phyloP scores from a whole-genome alignment of 1,140 invertebrate species.

The Penaeus chinensis region DNA sequence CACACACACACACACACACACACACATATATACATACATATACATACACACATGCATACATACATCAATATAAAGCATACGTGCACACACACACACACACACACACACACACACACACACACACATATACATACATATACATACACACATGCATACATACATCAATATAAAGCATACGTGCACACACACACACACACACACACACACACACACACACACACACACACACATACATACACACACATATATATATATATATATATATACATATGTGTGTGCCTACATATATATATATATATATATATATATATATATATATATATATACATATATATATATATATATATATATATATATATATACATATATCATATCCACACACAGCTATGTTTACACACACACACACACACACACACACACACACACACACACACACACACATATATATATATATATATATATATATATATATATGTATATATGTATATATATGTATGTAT shows the following conservation, averaged over 20 bases:
- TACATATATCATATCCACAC: no score
- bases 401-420: constrained; percentile 17
- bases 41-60: constrained; percentile 6
- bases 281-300: no score
- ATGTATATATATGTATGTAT: no score
- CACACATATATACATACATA: background rate
- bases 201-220: constrained; percentile 20
- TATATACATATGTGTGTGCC: no score
- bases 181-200: background rate
- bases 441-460: no score
- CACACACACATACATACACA: constrained; percentile 39
- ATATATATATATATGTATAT: no score
- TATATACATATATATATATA: no score
- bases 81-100: background rate
- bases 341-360: no score
- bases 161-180: background rate
- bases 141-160: background rate
- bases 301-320: no score
- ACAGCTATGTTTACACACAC: no score
- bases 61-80: constrained; percentile 4
- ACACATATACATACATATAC: background rate
- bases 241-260: background rate
- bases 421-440: constrained; percentile 36
- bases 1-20: no score
- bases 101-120: background rate